Evolutionary conservation across 2,797 vertebrate genomes (phyloP), one percentile per base, ranked within the genome.

Genomic region (Arnoldichthys spilopterus): DNA sequence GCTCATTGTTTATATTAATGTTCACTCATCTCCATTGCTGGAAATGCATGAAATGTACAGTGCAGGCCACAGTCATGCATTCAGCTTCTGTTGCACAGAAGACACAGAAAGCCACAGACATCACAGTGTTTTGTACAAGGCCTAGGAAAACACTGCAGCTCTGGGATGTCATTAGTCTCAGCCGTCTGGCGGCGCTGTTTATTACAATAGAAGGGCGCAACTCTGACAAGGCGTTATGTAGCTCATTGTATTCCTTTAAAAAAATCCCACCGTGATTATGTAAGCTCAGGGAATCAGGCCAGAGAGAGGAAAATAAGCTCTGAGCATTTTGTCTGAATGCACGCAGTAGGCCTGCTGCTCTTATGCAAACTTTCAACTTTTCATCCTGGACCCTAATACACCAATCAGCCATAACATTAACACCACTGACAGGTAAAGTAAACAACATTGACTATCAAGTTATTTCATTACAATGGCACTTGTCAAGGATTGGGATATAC

Each of bases 111-210:
- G n/a, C n/a, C n/a, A n/a, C n/a, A n/a, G n/a, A n/a, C n/a, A n/a
- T n/a, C n/a, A n/a, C n/a, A n/a, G n/a, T n/a, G n/a, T n/a, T n/a
- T n/a, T n/a, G n/a, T n/a, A n/a, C n/a, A n/a, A n/a, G 37, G 37
- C 37, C 43, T 45, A 12, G 43, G 2, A 37, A 37, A 45, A 24
- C 81, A 26, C 75, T 28, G 79, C 78, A 61, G 64, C 47, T 70
- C 68, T 72, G 74, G 71, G 78, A 49, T 83, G 49, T 79, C 73
- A 82, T 87, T 88, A 84, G 90, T 11, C 30, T 54, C 72, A 30
- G 32, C 81, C 92, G 81, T 68, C n/a, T 85, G 90, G 82, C 84
- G 92, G 87, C 72, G 89, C 87, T 76, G 86, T 90, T 90, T 85
- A 53, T 70, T 34, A 47, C 4, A 58, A 1, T 28, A 30, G 26